Percentiles rank a stretch among this genome's conserved stretches.
These are phyloP conservation scores for Hydrocynus forskahlii DNA, from an alignment of 2,797 vertebrate genomes.

Conservation along the genomic window DNA sequence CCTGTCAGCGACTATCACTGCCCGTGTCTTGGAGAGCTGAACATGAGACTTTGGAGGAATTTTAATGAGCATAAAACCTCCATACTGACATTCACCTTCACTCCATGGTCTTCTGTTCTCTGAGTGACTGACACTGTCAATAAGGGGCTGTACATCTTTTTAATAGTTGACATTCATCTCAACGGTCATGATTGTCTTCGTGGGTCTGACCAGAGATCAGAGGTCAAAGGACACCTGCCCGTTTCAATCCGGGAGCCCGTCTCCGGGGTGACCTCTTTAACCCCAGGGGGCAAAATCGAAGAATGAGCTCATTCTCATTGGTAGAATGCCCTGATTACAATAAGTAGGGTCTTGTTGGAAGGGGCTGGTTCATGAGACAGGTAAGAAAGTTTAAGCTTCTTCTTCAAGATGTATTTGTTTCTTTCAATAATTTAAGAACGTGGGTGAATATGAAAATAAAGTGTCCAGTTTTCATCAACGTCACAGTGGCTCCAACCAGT, in stretches of 20 bases:
- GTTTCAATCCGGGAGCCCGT: slow-evolving; percentile 59
- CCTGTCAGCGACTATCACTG: slow-evolving; percentile 57
- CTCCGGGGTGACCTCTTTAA: slow-evolving; percentile 63
- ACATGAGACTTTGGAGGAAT: slow-evolving; percentile 52
- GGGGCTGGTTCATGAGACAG: neutral
- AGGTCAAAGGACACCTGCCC: slow-evolving; percentile 67
- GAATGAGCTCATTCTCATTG: slow-evolving; percentile 40
- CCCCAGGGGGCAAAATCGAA: slow-evolving; percentile 39
- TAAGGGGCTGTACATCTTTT: slow-evolving; percentile 53
- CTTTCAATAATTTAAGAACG: too few species aligned
- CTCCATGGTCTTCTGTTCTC: slow-evolving; percentile 13
- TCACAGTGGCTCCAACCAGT: too few species aligned
- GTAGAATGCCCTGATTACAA: neutral
- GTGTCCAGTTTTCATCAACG: too few species aligned
- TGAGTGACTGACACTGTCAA: slow-evolving; percentile 16
- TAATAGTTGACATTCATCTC: slow-evolving; percentile 52
- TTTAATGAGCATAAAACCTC: slow-evolving; percentile 57
- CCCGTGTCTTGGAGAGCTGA: slow-evolving; percentile 45
- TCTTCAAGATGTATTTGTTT: too few species aligned
- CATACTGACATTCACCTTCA: slow-evolving; percentile 2
- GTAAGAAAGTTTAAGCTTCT: neutral
- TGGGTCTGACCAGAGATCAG: slow-evolving; percentile 59
- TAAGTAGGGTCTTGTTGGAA: neutral
- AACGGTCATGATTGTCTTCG: slow-evolving; percentile 56
- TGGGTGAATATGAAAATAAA: too few species aligned